phyloP scores from a whole-genome alignment of 2,888 invertebrate genomes.

The Panzeria rudis region DNA sequence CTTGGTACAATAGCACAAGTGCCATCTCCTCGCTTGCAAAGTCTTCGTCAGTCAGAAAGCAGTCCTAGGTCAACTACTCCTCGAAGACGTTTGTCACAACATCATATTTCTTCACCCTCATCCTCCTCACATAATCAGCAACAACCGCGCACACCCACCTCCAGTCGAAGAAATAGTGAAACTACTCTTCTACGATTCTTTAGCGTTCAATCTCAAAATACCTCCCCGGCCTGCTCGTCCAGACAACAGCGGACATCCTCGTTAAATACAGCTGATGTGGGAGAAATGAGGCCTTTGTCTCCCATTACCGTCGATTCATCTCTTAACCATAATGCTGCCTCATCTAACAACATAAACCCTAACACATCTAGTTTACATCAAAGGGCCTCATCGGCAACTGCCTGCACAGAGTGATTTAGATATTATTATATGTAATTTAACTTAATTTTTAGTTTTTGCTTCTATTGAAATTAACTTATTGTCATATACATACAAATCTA shows the following conservation, averaged over 20 bases:
- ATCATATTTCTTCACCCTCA: slow-evolving; percentile 74
- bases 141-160: slow-evolving; percentile 81
- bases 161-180: slow-evolving; percentile 82
- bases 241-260: slow-evolving; percentile 21
- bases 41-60: slow-evolving; percentile 78
- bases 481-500: slow-evolving; percentile 1
- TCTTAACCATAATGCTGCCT: slow-evolving; percentile 7
- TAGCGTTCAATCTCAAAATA: slow-evolving; percentile 77
- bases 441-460: slow-evolving; percentile 34
- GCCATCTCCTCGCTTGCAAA: slow-evolving; percentile 81
- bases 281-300: slow-evolving; percentile 68
- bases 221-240: slow-evolving; percentile 12
- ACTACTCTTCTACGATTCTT: slow-evolving; percentile 83
- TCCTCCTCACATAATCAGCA: slow-evolving; percentile 66
- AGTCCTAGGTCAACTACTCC: slow-evolving; percentile 78
- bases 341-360: slow-evolving; percentile 25
- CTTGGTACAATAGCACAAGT: slow-evolving; percentile 70
- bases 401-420: slow-evolving; percentile 73
- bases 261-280: slow-evolving; percentile 55
- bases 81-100: slow-evolving; percentile 79
- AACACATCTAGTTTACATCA: slow-evolving; percentile 45
- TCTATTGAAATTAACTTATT: slow-evolving; percentile 42
- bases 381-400: slow-evolving; percentile 56
- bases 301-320: background rate
- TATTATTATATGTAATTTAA: slow-evolving; percentile 44